Evolutionary conservation across 2,888 invertebrate species (phyloP), one percentile per base, ranked within the genome.

Genomic region (Tetragnatha montana): DNA sequence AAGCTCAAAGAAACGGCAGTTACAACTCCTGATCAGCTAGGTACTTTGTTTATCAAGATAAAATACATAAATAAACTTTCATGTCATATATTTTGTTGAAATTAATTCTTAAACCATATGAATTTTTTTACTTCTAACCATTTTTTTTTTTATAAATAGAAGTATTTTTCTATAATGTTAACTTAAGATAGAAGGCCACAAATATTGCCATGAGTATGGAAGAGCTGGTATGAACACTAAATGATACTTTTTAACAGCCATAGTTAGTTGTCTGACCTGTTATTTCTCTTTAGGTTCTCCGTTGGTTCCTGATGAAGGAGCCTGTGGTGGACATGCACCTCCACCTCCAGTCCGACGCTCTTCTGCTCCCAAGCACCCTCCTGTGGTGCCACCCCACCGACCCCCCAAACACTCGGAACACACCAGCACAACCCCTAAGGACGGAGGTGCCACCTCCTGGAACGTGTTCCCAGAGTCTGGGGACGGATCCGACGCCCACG

Each of bases 271-370:
- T 35, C 35, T 35, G 35, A 35, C 35, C 35, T 4, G 35, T 35
- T 4, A 35, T 35, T 35, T 47, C 7, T 21, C 14, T 47, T 19
- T 21, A 80, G 68, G 35, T 69, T 12, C n/a, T n/a, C 60, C 47
- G 21, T 19, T 22, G 14, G 74, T 74, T 19, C 47, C 51, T n/a
- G 81, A 85, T 50, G 89, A 89, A 85, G 81, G 85, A 22, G 85
- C 85, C 3, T 81, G 81, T 81, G 81, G 73, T 68, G 89, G 76
- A 1, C 85, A 85, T 81, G 89, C 89, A 2, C 91, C 91, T 51
- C 91, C 88, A 7, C 91, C 91, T 70, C 91, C 91, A 7, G 88
- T 91, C 0, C 71, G 91, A 50, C 81, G 91, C 47, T 91, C 91
- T 8, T 91, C 91, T 2, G 81, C 87, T 4, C 74, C 91, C 10